Evolutionary conservation across 1,140 invertebrate genomes (phyloP), one percentile per base, ranked within the genome.

Genomic region (Drosophila virilis): DNA sequence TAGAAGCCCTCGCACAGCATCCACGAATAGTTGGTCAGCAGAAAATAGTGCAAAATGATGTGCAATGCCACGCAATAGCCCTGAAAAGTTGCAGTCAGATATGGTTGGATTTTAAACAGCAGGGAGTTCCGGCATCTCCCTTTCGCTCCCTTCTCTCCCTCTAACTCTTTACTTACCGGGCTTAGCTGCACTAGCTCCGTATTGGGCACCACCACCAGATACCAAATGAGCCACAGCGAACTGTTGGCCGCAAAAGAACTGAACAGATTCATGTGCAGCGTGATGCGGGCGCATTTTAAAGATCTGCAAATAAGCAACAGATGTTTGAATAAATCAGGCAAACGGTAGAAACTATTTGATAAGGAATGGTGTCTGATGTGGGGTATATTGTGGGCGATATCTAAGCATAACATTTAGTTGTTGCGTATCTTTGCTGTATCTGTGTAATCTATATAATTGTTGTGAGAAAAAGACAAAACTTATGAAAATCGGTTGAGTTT

Each of bases 21-120:
- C 98, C 98, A 99, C 66, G 97, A 96, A 93, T 99, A 99, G 93
- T 97, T 99, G 62, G 97, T 97, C 35, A 98, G 93, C 51, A 98
- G 94, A 75, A 97, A 97, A 92, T 98, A 98, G 84, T 98, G 96
- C 9, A 98, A 94, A 10, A 97, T 83, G 4, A 98, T 95, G 93
- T 98, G 97, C 1, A 99, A 93, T 0, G 95, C 92, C 73, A 96
- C 96, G 91, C 98, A 99, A 92, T 95, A 95, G 1, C 94, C 90
- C 95, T 98, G 94, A 9, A 91, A 28, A 28, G 22, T 28, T 28
- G 5, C 22, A 28, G 22, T 28, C 22, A 5, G 22, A 28, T 5
- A 28, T 28, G 22, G 22, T 28, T 28, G 0, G 4, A 4, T 28
- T 28, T 28, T 7, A 55, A 55, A 22, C 9, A 22, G n/a, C 0